A percentile compares a stretch with the other conserved stretches of the same genome.
Conservation (phyloP, 2,888 invertebrate genomes). For the Xestia c-nigrum region DNA sequence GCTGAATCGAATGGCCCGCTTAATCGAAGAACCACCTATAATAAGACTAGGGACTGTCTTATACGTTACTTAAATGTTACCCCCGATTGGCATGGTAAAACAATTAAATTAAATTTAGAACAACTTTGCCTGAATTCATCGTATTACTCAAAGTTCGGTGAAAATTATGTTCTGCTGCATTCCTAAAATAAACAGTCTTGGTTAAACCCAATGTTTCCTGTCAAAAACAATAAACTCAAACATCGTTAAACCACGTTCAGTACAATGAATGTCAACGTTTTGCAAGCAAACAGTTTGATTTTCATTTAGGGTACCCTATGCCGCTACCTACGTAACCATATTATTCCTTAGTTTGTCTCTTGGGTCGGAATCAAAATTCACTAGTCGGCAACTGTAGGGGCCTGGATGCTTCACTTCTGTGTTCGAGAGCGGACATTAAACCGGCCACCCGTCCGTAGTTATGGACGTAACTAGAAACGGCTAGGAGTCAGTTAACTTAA, state of each 20-base stretch:
- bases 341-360: slow-evolving; percentile 49
- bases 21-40: not conserved
- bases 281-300: slow-evolving; percentile 40
- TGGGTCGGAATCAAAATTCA: slow-evolving; percentile 63
- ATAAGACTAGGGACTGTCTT: not conserved
- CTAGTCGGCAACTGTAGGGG: slow-evolving; percentile 58
- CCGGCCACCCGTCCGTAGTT: slow-evolving; percentile 45
- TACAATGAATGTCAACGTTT: slow-evolving; percentile 13
- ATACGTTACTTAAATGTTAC: not conserved
- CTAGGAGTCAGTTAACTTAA: slow-evolving; percentile 52
- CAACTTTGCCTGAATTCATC: not conserved
- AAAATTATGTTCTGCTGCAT: not conserved
- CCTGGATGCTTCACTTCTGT: slow-evolving; percentile 55
- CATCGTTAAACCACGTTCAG: not conserved
- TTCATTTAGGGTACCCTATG: slow-evolving; percentile 21
- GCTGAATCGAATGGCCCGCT: not conserved
- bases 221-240: slow-evolving; percentile 14
- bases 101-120: not conserved
- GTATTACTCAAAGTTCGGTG: not conserved
- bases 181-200: not conserved
- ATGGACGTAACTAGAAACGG: slow-evolving; percentile 53
- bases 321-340: slow-evolving; percentile 26
- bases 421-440: slow-evolving; percentile 57
- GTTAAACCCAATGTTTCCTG: not conserved
- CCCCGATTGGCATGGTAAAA: not conserved